Evolutionary conservation across 2,113 vertebrate genomes (phyloP).

Genomic region (Carassius auratus): DNA sequence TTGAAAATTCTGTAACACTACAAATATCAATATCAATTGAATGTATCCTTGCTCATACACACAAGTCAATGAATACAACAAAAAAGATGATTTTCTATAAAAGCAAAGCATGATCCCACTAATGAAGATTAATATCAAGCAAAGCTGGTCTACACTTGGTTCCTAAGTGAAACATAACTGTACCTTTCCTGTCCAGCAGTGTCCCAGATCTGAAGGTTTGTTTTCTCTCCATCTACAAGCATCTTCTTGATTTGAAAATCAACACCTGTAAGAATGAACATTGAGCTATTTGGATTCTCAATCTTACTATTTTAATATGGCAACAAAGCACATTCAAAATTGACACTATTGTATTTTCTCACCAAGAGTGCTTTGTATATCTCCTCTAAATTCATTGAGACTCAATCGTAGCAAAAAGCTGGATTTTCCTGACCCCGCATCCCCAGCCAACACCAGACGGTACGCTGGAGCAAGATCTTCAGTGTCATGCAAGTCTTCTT

Average conservation of each 20-base stretch:
- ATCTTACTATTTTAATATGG: too few relatives aligned
- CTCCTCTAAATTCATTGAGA: conserved; percentile 72
- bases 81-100: too few relatives aligned
- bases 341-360: neutral
- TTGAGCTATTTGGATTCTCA: too few relatives aligned
- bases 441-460: conserved; percentile 74
- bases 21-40: too few relatives aligned
- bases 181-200: conserved; percentile 79
- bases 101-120: too few relatives aligned
- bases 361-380: conserved; percentile 76
- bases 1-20: too few relatives aligned
- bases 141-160: neutral
- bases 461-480: conserved; percentile 61
- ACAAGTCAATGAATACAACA: too few relatives aligned
- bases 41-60: too few relatives aligned
- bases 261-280: conserved; percentile 66
- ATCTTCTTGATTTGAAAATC: conserved; percentile 82
- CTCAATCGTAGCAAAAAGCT: conserved; percentile 77
- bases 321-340: too few relatives aligned
- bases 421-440: conserved; percentile 75
- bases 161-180: neutral
- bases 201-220: conserved; percentile 78
- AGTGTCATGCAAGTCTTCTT: conserved; percentile 14
- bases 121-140: too few relatives aligned
- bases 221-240: conserved; percentile 77